Percentiles rank a stretch among this genome's conserved stretches.
Evolutionary conservation across 2,113 vertebrate genomes (phyloP).

Genomic region (Solea senegalensis): DNA sequence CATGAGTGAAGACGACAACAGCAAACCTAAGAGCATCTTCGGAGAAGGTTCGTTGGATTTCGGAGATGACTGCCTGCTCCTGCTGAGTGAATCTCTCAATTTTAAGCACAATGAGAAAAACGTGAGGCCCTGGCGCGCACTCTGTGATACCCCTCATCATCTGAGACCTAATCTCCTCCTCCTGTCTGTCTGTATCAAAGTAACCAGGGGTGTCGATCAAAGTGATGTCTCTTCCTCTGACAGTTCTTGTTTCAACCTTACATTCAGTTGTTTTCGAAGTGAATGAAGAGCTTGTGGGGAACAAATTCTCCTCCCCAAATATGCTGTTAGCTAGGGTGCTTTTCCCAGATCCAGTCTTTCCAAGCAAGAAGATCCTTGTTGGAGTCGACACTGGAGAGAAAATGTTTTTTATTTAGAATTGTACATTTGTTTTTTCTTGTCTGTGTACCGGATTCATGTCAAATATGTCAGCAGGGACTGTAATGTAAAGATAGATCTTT

Average conservation of each 20-base stretch:
- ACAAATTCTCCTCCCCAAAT: conserved; percentile 22
- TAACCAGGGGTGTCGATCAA: conserved; percentile 70
- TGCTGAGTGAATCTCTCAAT: conserved; percentile 46
- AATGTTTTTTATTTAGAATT: neutral
- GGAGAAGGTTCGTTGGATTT: conserved; percentile 43
- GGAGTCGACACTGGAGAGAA: conserved; percentile 10
- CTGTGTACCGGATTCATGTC: no score
- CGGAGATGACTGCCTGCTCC: neutral
- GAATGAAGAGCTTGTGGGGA: neutral
- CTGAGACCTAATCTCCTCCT: conserved; percentile 35
- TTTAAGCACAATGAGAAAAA: conserved; percentile 67
- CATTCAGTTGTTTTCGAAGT: conserved; percentile 42
- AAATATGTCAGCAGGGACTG: no score
- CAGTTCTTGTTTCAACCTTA: conserved; percentile 15
- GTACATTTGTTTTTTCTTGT: no score
- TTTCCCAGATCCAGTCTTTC: conserved; percentile 70
- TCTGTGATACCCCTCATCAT: conserved; percentile 44
- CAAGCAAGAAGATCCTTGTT: conserved; percentile 52
- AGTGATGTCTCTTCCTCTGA: conserved; percentile 29
- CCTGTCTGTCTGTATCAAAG: conserved; percentile 19
- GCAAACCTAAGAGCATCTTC: conserved; percentile 46
- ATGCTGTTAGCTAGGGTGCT: conserved; percentile 54
- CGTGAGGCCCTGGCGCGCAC: conserved; percentile 56
- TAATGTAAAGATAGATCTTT: neutral
- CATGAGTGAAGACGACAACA: conserved; percentile 60